These are phyloP conservation scores for Campylomormyrus tamandua DNA, from an alignment of 2,113 vertebrate species.

Conservation along the genomic window DNA sequence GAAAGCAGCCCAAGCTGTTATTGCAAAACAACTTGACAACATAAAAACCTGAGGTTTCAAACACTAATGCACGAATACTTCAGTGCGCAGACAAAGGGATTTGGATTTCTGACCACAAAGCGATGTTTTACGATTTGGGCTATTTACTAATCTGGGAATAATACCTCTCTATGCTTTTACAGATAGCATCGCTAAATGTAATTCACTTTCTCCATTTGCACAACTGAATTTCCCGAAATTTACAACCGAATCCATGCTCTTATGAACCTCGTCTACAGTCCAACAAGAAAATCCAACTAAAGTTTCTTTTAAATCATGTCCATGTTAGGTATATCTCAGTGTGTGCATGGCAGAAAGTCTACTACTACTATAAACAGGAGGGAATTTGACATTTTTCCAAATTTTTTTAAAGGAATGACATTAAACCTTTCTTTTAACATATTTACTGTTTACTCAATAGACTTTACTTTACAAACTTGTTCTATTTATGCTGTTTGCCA, in stretches of 20 bases:
- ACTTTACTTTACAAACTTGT: neutral
- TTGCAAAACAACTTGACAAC: neutral
- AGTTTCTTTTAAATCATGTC: neutral
- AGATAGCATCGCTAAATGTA: neutral
- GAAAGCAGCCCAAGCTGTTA: neutral
- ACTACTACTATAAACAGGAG: neutral
- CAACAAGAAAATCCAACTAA: neutral
- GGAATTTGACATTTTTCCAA: neutral
- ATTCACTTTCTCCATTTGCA: neutral
- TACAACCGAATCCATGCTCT: neutral
- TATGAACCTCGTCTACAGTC: neutral
- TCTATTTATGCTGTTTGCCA: neutral
- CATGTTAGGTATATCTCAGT: neutral
- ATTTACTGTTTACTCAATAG: neutral
- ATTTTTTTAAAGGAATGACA: neutral
- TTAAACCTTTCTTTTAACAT: neutral
- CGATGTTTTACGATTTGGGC: neutral
- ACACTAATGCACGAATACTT: neutral
- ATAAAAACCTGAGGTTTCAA: slow-evolving; percentile 10
- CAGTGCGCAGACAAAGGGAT: neutral
- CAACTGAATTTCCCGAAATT: neutral
- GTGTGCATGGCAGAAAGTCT: neutral
- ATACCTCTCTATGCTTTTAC: neutral
- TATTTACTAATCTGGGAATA: neutral
- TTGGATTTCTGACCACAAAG: neutral